Conservation (phyloP, 2,113 vertebrate species). For the Probosciger aterrimus region DNA sequence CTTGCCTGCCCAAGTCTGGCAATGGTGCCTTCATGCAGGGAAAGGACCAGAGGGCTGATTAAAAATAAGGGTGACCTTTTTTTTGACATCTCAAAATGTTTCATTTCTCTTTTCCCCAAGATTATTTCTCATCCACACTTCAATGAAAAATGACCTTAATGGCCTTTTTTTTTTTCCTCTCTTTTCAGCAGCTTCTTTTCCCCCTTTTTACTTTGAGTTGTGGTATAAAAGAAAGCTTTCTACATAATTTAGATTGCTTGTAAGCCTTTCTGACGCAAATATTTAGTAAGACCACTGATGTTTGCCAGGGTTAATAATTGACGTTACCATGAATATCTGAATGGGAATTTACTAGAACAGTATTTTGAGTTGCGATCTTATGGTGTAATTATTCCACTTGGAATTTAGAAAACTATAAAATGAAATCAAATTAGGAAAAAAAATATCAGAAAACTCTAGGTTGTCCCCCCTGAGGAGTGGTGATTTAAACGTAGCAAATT, state of each 20-base stretch:
- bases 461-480: not conserved
- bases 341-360: not conserved
- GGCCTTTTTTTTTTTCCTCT: not conserved
- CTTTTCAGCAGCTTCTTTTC: not conserved
- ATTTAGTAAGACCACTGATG: not conserved
- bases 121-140: not conserved
- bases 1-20: not conserved
- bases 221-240: slow-evolving; percentile 11
- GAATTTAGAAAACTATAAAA: not conserved
- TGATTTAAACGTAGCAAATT: not conserved
- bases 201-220: not conserved
- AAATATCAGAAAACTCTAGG: not conserved
- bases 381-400: not conserved
- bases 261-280: slow-evolving; percentile 26
- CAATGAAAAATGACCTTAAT: slow-evolving; percentile 22
- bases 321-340: not conserved
- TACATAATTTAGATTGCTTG: slow-evolving; percentile 11
- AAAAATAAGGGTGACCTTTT: slow-evolving; percentile 39
- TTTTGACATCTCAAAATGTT: slow-evolving; percentile 24
- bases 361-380: not conserved
- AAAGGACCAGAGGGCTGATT: slow-evolving; percentile 7
- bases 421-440: not conserved
- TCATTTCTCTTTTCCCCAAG: slow-evolving; percentile 19
- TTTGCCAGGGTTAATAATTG: not conserved
- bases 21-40: not conserved